Evolutionary conservation across 2,113 vertebrate species (phyloP).

Genomic region (Progne subis): DNA sequence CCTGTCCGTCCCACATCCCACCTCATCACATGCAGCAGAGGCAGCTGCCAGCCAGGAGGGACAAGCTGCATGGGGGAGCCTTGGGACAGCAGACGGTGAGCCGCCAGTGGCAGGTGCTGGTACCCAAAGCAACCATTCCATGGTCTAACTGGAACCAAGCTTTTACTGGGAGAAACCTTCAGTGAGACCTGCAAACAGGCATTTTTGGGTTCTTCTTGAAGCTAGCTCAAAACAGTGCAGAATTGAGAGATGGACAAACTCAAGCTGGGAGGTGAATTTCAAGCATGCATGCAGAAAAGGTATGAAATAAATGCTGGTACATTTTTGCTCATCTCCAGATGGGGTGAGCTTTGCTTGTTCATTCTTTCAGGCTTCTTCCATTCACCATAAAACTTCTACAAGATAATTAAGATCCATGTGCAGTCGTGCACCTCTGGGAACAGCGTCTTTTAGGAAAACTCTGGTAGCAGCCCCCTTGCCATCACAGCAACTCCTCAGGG

Average conservation of each 20-base stretch:
- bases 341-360: neutral
- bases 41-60: neutral
- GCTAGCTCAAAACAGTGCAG: neutral
- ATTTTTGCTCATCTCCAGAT: neutral
- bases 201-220: neutral
- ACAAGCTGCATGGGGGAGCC: neutral
- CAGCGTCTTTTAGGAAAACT: neutral
- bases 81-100: neutral
- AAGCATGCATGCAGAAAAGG: neutral
- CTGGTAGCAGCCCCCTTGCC: neutral
- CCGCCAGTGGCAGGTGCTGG: rapidly evolving
- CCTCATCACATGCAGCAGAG: neutral
- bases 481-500: rapidly evolving
- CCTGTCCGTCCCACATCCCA: neutral
- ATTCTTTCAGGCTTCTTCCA: neutral
- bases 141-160: neutral
- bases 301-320: neutral
- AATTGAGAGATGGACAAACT: neutral
- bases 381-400: neutral
- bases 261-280: neutral
- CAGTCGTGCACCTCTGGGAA: neutral
- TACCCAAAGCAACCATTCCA: neutral
- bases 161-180: neutral
- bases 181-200: neutral
- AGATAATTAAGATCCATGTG: neutral